These are phyloP conservation scores for Cyanistes caeruleus DNA, from an alignment of 2,113 vertebrate genomes.

Conservation along the genomic window DNA sequence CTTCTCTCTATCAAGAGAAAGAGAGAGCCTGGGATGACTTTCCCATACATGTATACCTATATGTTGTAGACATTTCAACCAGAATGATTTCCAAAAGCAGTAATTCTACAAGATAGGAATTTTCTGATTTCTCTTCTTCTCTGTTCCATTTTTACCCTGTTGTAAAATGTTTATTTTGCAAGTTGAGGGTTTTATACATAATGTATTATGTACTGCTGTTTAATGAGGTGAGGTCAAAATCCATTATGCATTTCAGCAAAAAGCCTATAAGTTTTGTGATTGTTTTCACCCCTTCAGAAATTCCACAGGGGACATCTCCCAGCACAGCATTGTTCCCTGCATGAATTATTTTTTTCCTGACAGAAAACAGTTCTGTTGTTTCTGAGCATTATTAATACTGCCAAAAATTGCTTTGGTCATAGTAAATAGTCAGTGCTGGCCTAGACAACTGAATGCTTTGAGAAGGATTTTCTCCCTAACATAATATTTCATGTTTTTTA, in stretches of 20 bases:
- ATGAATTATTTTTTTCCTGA: background rate
- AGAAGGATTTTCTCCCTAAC: background rate
- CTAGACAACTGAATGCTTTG: background rate
- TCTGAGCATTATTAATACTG: background rate
- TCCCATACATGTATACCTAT: background rate
- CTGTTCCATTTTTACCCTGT: background rate
- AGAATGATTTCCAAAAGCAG: background rate
- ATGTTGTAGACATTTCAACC: background rate
- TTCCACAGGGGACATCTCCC: background rate
- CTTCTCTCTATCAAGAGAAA: background rate
- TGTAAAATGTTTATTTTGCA: background rate
- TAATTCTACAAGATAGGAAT: background rate
- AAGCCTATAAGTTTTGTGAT: background rate
- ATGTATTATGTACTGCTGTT: background rate
- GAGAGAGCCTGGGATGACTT: background rate
- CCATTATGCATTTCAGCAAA: slow-evolving; percentile 15
- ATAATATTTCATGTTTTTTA: background rate
- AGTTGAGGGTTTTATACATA: background rate
- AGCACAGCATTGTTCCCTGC: background rate
- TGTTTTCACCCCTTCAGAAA: slow-evolving; percentile 18
- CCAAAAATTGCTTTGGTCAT: background rate
- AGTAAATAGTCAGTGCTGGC: background rate
- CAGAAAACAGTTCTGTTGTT: background rate
- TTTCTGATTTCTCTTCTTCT: background rate
- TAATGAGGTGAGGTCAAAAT: slow-evolving; percentile 41